These are phyloP conservation scores for Sipha flava DNA, from an alignment of 1,140 invertebrate genomes.

Conservation along the genomic window DNA sequence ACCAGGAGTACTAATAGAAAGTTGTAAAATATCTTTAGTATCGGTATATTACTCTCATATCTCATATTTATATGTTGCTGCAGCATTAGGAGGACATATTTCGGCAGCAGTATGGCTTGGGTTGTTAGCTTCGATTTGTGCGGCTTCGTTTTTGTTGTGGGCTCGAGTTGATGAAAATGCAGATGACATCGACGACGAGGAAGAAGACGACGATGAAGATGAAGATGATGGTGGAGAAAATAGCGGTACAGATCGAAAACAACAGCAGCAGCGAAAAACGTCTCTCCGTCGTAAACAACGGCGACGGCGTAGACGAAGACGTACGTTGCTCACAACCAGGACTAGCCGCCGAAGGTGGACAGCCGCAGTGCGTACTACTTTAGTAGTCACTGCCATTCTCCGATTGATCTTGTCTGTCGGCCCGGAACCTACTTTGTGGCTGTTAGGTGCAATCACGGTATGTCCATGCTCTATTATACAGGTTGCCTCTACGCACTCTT, in stretches of 20 bases:
- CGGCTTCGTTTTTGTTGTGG: neutral
- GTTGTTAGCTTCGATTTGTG: neutral
- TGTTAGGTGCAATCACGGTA: conserved; percentile 77
- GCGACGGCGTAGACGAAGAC: neutral
- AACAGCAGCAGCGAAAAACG: neutral
- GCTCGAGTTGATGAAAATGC: neutral
- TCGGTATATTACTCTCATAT: no score
- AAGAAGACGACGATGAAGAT: neutral
- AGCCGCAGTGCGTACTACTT: conserved; percentile 44
- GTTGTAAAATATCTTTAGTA: no score
- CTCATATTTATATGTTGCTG: neutral
- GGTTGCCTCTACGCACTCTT: no score
- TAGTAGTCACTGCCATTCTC: conserved; percentile 72
- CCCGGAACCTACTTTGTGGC: conserved; percentile 77
- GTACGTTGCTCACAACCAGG: neutral
- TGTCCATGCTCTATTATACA: conserved; percentile 35
- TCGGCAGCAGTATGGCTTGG: neutral
- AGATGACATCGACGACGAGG: neutral
- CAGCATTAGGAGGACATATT: neutral
- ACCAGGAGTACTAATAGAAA: no score
- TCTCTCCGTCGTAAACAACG: conserved; percentile 34
- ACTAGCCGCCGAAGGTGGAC: neutral
- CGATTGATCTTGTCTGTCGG: conserved; percentile 83
- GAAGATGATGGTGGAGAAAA: neutral
- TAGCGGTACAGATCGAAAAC: neutral